Evolutionary conservation across 2,113 vertebrate species (phyloP).

Genomic region (Onychostoma macrolepis): DNA sequence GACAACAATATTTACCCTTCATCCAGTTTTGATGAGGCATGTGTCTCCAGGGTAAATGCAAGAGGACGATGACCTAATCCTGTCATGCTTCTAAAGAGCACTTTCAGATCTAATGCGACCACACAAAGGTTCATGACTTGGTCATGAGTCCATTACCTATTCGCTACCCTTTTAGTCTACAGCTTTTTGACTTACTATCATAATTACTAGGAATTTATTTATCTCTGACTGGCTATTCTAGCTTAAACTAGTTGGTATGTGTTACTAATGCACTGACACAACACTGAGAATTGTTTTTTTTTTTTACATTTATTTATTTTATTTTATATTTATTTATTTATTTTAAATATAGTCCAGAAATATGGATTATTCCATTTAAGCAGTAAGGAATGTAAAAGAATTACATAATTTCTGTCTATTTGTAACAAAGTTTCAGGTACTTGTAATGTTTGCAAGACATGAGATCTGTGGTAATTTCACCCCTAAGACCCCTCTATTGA

Average conservation of each 20-base stretch:
- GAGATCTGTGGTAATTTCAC: constrained; percentile 34
- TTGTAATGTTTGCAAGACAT: constrained; percentile 12
- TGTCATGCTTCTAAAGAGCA: constrained; percentile 30
- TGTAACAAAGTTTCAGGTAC: background rate
- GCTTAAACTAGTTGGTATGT: background rate
- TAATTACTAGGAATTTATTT: background rate
- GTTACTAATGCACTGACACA: background rate
- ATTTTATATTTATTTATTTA: background rate
- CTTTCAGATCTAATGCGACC: constrained; percentile 6
- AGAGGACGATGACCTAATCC: constrained; percentile 30
- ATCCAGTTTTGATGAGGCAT: constrained; percentile 28
- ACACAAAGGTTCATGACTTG: constrained; percentile 15
- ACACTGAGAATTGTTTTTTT: background rate
- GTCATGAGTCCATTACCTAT: constrained; percentile 18
- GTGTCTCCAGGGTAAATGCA: constrained; percentile 1
- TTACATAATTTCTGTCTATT: background rate
- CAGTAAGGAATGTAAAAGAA: background rate
- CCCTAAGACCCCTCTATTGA: constrained; percentile 52
- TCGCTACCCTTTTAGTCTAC: background rate
- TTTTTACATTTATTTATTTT: no score
- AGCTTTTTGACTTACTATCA: background rate
- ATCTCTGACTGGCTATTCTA: background rate
- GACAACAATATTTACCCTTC: constrained; percentile 31
- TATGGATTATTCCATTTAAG: background rate
- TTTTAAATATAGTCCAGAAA: background rate